Base-by-base conservation (phyloP, 2,888 invertebrate genomes). In the Dryobotodes eremita region DNA sequence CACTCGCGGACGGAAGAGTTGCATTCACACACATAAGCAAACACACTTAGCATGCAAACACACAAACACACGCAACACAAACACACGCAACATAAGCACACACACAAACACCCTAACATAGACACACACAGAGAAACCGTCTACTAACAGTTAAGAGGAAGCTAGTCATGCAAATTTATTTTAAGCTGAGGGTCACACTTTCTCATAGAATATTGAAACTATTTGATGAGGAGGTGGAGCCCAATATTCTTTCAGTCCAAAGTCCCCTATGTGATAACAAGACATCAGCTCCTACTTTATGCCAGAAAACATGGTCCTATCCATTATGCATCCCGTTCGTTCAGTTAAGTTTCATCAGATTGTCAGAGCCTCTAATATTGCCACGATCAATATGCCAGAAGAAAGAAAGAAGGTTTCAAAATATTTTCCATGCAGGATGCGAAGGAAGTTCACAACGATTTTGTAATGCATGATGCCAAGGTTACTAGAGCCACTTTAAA, bases 81-180 rank as follows among this genome's bases (percentile, higher is more conserved):
- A 66, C 81, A 77, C 10, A 8, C n/a, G 17, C 53, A 36, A 65
- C 71, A 70, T 10, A 62, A 57, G 69, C 81, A 77, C 50, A 72
- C 50, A 57, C 42, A 59, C 26, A 70, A 26, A 73, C 46, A 26
- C 23, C 13, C 79, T 73, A 68, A 55, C 62, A 59, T 31, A 46
- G 31, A 48, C 62, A 76, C 76, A 80, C 75, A 48, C 17, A 23
- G 23, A 65, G 3, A 8, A 26, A 50, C 17, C 42, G 48, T 31
- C 50, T 17, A 65, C 55, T 65, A 50, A n/a, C 57, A 17, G 71
- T 88, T 88, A 88, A 88, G 89, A 70, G 68, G 80, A 78, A 84
- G 88, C 68, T 48, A 57, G 15, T 65, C 62, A 55, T 62, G 61
- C 64, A 36, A 64, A 75, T 75, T 57, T n/a, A 61, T 57, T 55